phyloP scores from a whole-genome alignment of 1,140 invertebrate genomes.

The Drosophila varians region DNA sequence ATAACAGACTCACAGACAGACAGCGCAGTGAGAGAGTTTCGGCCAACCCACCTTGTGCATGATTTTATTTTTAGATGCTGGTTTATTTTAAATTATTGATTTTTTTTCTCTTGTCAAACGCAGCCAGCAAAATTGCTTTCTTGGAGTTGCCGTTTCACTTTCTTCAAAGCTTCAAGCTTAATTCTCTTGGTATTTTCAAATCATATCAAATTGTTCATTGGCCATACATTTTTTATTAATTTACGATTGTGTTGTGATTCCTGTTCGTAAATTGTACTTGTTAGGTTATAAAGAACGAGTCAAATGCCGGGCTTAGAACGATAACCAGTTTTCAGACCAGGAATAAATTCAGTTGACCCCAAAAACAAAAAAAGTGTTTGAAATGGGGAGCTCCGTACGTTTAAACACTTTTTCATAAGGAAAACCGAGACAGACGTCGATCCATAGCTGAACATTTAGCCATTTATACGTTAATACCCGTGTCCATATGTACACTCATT shows the following conservation, averaged over 20 bases:
- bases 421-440: conserved; percentile 31
- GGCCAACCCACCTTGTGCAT: conserved; percentile 32
- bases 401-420: conserved; percentile 8
- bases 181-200: too few species aligned
- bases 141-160: conserved; percentile 17
- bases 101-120: conserved; percentile 26
- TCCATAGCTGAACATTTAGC: conserved; percentile 50
- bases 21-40: conserved; percentile 5
- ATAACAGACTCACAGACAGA: conserved; percentile 9
- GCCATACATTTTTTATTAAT: background rate
- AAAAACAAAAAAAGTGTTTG: conserved; percentile 18
- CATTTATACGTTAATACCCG: conserved; percentile 29
- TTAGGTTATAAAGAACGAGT: too few species aligned
- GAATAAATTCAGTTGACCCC: background rate
- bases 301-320: too few species aligned
- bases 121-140: conserved; percentile 16
- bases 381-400: conserved; percentile 22
- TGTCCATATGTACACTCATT: conserved; percentile 18
- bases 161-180: conserved; percentile 28
- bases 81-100: conserved; percentile 75
- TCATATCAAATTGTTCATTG: conserved; percentile 6
- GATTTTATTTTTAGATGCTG: conserved; percentile 61
- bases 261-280: too few species aligned
- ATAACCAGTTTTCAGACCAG: background rate
- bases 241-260: too few species aligned